Percentiles rank a stretch among this genome's conserved stretches.
phyloP scores from a whole-genome alignment of 2,113 vertebrate species.

The Hylia prasina region DNA sequence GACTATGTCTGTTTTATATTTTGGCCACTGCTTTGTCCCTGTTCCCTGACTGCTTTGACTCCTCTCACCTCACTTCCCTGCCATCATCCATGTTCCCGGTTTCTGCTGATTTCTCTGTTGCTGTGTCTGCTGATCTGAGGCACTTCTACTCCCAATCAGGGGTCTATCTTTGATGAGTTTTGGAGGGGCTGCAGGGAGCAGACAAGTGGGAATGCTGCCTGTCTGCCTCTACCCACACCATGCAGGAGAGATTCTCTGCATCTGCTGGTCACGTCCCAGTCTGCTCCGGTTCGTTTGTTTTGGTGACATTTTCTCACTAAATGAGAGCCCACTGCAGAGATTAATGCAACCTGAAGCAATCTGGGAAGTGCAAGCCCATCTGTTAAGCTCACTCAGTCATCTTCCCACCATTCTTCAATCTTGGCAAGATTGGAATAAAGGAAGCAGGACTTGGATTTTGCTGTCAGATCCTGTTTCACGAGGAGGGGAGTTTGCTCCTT shows the following conservation, averaged over 20 bases:
- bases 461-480: neutral
- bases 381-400: slow-evolving; percentile 17
- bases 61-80: neutral
- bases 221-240: neutral
- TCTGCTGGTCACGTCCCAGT: neutral
- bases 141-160: neutral
- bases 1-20: accelerated
- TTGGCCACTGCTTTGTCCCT: neutral
- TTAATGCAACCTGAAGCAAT: slow-evolving; percentile 32
- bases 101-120: neutral
- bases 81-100: accelerated
- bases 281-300: neutral
- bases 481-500: neutral
- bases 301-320: slow-evolving; percentile 33
- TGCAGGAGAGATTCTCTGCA: neutral
- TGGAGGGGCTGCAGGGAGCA: neutral
- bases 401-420: neutral
- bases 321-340: neutral
- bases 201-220: neutral
- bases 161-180: neutral
- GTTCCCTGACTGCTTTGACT: neutral
- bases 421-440: neutral
- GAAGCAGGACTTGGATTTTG: neutral
- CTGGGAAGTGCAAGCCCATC: neutral
- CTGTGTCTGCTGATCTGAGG: neutral